Evolutionary conservation across 2,888 invertebrate species (phyloP), one percentile per base, ranked within the genome.

Genomic region (Zele albiditarsus): DNA sequence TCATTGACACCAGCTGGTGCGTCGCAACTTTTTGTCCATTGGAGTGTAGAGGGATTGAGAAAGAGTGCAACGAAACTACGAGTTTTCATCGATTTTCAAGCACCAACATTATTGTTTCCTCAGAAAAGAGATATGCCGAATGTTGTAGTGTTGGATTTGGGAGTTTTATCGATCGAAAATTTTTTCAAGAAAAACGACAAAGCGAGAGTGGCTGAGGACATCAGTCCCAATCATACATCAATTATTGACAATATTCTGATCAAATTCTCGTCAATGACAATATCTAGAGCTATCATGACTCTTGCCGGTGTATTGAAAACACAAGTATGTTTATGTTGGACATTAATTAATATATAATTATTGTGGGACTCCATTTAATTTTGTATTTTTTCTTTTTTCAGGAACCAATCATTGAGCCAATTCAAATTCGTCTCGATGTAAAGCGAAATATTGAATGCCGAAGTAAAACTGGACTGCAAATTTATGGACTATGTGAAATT

Each of bases 71-170:
- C 91, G 0, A 89, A 92, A 65, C 90, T 94, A 73, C 93, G 92
- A 78, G 88, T 94, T 1, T 92, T 92, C 42, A 91, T 94, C 42
- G 92, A 94, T 86, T 91, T 94, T 69, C 93, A 94, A 84, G 94
- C 94, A 2, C 96, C 96, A 5, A 93, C 94, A 0, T 88, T 96
- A 23, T 89, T 96, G 49, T 89, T 96, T 66, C 96, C 96, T 0
- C 95, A 95, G 83, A 95, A 95, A 83, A 93, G 94, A 0, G 94
- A 94, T 6, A 95, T 95, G 0, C 94, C 95, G 0, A 95, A 94
- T 86, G 90, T 95, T 8, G 88, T 96, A 65, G 92, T 96, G 27
- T 90, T 95, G n/a, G 94, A 95, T 84, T 92, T 93, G 89, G 94
- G 94, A 93, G 89, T 94, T 84, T 90, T 96, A n/a, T 91, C 91